Base-by-base conservation (phyloP, 2,113 vertebrate genomes). In the Prionailurus bengalensis region DNA sequence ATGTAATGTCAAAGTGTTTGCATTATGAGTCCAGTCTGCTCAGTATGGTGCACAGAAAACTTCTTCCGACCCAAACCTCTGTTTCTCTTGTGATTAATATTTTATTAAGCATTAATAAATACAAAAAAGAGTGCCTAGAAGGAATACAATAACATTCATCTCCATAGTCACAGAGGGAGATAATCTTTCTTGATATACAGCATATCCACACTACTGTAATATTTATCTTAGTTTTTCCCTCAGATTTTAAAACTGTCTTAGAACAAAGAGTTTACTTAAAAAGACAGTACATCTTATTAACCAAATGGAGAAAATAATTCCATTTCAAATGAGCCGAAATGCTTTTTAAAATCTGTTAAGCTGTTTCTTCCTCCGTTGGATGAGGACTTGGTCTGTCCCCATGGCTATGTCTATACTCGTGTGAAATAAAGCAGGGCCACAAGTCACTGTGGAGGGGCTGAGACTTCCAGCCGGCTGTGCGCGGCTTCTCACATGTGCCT, bases 81-180 rank as follows among this genome's bases (percentile, higher is more conserved):
- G 83, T 97, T 94, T 80, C 19, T 95, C 36, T 90, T 96, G 29
- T 95, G 80, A 65, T 88, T 94, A 98, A 98, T 98, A 98, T 97
- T 97, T 94, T 93, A 76, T 96, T 96, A 73, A 97, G 36, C 7
- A 84, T 82, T 89, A 95, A 95, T 93, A 76, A 95, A 71, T 70
- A 87, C 82, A 96, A 68, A 98, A 97, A 91, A 58, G 78, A 70
- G 55, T 74, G 53, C 70, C 88, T 71, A 79, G 65, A 93, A 87
- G 10, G 91, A 95, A 87, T 95, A 94, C 61, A 97, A 7, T n/a
- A 92, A 2, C 95, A 19, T 96, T 94, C 29, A 78, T 96, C 51
- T 61, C 76, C 53, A 85, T 45, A 45, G 82, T 73, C 65, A 90
- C 85, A 36, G 61, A 96, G 45, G 86, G 27, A 97, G 94, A 97